A percentile compares a stretch with the other conserved stretches of the same genome.
Conservation (phyloP, 2,797 vertebrate species). For the Pantherophis vulpinus region DNA sequence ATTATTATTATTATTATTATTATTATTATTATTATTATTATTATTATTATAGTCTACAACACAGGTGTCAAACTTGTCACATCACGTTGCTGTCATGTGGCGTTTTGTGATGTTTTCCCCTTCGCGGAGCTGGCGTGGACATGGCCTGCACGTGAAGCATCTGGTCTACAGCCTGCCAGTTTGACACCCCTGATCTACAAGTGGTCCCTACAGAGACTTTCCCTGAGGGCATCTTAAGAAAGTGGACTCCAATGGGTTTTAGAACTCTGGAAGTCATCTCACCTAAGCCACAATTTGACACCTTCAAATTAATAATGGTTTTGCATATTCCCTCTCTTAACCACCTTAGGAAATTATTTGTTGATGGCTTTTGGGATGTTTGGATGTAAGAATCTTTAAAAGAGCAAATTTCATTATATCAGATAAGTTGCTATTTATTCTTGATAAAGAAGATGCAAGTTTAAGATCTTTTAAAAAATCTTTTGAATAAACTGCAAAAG, state of each 20-base stretch:
- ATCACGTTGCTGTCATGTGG: too few relatives aligned
- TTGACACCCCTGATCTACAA: too few relatives aligned
- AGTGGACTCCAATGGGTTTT: background rate
- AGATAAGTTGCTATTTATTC: background rate
- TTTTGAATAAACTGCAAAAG: background rate
- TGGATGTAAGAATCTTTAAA: background rate
- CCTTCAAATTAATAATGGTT: background rate
- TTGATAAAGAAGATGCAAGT: background rate
- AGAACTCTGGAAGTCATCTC: background rate
- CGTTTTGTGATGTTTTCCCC: too few relatives aligned
- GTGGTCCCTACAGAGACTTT: background rate
- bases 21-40: too few relatives aligned
- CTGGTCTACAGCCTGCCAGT: too few relatives aligned
- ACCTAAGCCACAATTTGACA: background rate
- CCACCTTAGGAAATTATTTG: background rate
- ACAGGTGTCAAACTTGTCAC: rapidly evolving
- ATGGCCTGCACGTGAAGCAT: too few relatives aligned
- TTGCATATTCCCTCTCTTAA: background rate
- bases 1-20: too few relatives aligned
- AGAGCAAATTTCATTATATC: background rate
- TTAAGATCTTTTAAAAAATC: background rate
- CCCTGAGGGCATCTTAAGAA: background rate
- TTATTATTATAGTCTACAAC: too few relatives aligned
- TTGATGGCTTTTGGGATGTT: background rate
- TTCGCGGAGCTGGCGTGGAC: too few relatives aligned